Conservation (phyloP, 2,797 vertebrate species). For the Sphenodon punctatus region DNA sequence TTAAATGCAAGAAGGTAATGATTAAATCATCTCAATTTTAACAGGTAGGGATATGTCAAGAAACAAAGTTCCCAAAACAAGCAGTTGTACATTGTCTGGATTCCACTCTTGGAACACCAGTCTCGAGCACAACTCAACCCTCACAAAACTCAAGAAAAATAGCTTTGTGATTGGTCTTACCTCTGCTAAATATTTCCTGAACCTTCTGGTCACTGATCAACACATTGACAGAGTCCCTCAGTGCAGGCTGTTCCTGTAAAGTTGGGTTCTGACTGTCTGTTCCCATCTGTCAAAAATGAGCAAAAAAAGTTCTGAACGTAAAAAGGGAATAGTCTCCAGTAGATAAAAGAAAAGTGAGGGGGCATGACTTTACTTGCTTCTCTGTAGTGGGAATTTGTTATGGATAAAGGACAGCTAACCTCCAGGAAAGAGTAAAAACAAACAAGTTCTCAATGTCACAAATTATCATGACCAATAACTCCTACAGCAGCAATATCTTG, state of each 20-base stretch:
- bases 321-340: slow-evolving; percentile 1
- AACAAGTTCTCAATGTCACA: background rate
- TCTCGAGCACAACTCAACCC: background rate
- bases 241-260: slow-evolving; percentile 86
- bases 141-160: background rate
- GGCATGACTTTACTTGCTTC: background rate
- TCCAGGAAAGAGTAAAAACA: background rate
- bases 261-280: slow-evolving; percentile 88
- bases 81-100: background rate
- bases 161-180: slow-evolving; percentile 70
- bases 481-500: background rate
- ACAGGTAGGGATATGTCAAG: background rate
- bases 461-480: background rate
- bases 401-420: background rate
- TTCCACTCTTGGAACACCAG: background rate
- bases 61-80: background rate
- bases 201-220: slow-evolving; percentile 92
- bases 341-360: background rate
- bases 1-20: background rate
- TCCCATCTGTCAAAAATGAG: slow-evolving; percentile 82
- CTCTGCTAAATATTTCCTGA: slow-evolving; percentile 97
- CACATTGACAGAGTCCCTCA: slow-evolving; percentile 88
- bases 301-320: slow-evolving; percentile 35
- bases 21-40: background rate
- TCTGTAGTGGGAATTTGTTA: background rate